These are phyloP conservation scores for Philonicus albiceps DNA, from an alignment of 2,888 invertebrate species.

Conservation along the genomic window DNA sequence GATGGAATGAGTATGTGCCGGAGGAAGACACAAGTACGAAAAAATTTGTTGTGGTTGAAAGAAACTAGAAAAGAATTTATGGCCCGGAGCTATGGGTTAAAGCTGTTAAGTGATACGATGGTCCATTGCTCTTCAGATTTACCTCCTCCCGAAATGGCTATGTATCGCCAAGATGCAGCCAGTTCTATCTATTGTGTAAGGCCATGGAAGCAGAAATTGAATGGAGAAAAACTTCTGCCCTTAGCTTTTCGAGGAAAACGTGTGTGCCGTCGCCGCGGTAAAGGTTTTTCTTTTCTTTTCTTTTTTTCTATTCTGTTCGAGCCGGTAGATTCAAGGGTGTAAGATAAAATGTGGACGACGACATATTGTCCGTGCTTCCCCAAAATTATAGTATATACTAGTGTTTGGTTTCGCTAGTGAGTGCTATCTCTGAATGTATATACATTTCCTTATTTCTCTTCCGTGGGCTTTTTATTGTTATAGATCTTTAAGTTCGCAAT, in stretches of 20 bases:
- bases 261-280: background rate
- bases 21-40: constrained; percentile 32
- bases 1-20: constrained; percentile 37
- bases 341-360: constrained; percentile 40
- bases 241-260: background rate
- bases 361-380: constrained; percentile 38
- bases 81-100: constrained; percentile 51
- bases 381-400: background rate
- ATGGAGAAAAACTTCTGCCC: constrained; percentile 1
- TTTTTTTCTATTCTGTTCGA: background rate
- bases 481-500: background rate
- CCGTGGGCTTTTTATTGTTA: background rate
- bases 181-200: constrained; percentile 36
- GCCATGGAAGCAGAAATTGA: constrained; percentile 32
- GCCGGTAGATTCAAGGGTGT: constrained; percentile 6
- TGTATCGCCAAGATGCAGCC: constrained; percentile 44
- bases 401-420: background rate
- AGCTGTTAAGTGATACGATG: constrained; percentile 52
- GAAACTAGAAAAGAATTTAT: constrained; percentile 50
- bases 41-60: constrained; percentile 38
- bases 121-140: constrained; percentile 50
- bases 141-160: background rate
- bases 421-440: background rate
- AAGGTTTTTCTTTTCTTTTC: background rate
- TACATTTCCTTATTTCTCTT: background rate